A percentile compares a stretch with the other conserved stretches of the same genome.
These are phyloP conservation scores for Meteorus colon DNA, from an alignment of 2,888 invertebrate genomes.

Conservation along the genomic window DNA sequence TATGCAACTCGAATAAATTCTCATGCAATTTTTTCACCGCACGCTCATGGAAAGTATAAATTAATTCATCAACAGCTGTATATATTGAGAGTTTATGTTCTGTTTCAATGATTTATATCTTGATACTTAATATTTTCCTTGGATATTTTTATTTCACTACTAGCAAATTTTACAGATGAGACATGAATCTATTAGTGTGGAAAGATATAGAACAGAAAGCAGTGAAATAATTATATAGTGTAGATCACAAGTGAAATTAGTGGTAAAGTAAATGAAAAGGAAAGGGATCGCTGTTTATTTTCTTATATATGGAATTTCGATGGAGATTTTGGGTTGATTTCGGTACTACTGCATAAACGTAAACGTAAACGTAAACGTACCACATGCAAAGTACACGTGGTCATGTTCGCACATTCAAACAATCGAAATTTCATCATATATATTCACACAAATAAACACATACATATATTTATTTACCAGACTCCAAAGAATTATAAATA, in stretches of 20 bases:
- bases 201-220: background rate
- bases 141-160: background rate
- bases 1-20: too few species aligned
- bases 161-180: background rate
- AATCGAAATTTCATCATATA: background rate
- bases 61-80: too few species aligned
- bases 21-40: too few species aligned
- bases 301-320: background rate
- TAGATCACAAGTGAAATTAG: background rate
- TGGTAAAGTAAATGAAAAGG: background rate
- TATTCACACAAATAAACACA: background rate
- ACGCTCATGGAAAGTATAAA: too few species aligned
- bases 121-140: background rate
- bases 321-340: background rate
- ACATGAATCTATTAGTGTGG: background rate
- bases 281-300: background rate
- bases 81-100: background rate
- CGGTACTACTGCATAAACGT: background rate
- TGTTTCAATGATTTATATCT: background rate
- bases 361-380: background rate
- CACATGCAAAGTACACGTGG: background rate
- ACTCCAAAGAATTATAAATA: background rate
- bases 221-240: background rate
- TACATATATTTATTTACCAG: background rate
- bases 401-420: background rate